Conservation (phyloP, 2,797 vertebrate species). For the Carapus acus region DNA sequence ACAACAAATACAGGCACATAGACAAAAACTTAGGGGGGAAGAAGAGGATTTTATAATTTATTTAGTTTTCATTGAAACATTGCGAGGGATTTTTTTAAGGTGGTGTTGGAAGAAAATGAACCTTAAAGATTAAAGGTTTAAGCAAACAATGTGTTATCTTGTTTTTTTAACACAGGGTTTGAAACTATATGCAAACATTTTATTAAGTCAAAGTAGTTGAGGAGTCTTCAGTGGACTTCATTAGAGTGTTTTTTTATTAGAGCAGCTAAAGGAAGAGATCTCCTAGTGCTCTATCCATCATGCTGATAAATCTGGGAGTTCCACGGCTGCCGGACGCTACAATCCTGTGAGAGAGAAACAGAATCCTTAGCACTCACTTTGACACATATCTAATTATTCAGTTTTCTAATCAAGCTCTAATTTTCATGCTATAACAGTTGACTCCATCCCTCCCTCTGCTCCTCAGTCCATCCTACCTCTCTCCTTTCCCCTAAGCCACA, state of each 20-base stretch:
- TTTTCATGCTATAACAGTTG: too few species aligned
- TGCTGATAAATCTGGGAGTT: too few species aligned
- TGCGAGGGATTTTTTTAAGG: slow-evolving; percentile 51
- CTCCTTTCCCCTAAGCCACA: slow-evolving; percentile 43
- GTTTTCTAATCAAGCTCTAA: too few species aligned
- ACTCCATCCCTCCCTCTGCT: not conserved
- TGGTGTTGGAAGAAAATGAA: slow-evolving; percentile 41
- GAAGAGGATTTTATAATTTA: slow-evolving; percentile 55
- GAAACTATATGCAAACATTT: too few species aligned
- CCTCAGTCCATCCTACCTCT: not conserved
- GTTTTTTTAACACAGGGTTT: not conserved
- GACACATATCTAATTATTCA: too few species aligned
- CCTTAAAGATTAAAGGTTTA: slow-evolving; percentile 58
- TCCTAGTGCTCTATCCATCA: too few species aligned
- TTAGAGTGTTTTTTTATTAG: too few species aligned
- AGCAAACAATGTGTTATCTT: slow-evolving; percentile 5
- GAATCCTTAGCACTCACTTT: too few species aligned
- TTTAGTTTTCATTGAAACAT: slow-evolving; percentile 60
- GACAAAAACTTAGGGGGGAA: slow-evolving; percentile 36
- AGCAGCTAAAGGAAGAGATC: too few species aligned
- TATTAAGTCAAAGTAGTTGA: not conserved
- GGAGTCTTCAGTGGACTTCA: not conserved
- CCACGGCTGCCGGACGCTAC: too few species aligned
- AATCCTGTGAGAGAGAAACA: too few species aligned
- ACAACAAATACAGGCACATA: slow-evolving; percentile 26